phyloP scores from a whole-genome alignment of 2,888 invertebrate species.

The Heliconius ethilla region DNA sequence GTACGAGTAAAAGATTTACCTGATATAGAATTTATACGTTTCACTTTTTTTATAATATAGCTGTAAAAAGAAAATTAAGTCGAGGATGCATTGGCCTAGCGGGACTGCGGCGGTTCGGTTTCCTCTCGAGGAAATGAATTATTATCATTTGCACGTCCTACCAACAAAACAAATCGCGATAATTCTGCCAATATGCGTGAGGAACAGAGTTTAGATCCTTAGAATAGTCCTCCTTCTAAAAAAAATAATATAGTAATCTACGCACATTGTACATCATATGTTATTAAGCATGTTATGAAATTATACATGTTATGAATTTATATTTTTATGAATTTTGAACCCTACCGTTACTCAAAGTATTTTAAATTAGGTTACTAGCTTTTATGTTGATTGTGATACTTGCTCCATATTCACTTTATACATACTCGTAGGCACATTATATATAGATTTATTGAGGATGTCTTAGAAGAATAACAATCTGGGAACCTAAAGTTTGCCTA shows the following conservation, averaged over 20 bases:
- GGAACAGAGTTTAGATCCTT: too few relatives aligned
- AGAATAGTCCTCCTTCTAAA: too few relatives aligned
- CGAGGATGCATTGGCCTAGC: neutral
- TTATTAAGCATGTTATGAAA: too few relatives aligned
- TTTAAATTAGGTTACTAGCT: neutral
- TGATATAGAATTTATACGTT: neutral
- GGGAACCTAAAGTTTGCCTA: too few relatives aligned
- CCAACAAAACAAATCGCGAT: neutral
- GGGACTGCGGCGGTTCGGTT: too few relatives aligned
- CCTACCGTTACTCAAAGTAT: neutral
- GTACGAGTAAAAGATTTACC: neutral
- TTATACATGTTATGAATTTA: neutral
- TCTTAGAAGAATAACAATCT: neutral
- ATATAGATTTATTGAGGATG: too few relatives aligned
- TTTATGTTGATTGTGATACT: neutral
- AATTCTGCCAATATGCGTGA: neutral
- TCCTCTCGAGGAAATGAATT: too few relatives aligned
- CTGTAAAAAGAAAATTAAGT: neutral
- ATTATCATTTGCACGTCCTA: too few relatives aligned
- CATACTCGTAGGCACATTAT: neutral
- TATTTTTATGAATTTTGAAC: neutral
- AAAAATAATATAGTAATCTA: neutral
- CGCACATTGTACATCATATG: neutral
- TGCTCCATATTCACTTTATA: neutral
- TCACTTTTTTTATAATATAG: too few relatives aligned